These are phyloP conservation scores for Coptotermes formosanus DNA, from an alignment of 1,140 invertebrate species.

Conservation along the genomic window DNA sequence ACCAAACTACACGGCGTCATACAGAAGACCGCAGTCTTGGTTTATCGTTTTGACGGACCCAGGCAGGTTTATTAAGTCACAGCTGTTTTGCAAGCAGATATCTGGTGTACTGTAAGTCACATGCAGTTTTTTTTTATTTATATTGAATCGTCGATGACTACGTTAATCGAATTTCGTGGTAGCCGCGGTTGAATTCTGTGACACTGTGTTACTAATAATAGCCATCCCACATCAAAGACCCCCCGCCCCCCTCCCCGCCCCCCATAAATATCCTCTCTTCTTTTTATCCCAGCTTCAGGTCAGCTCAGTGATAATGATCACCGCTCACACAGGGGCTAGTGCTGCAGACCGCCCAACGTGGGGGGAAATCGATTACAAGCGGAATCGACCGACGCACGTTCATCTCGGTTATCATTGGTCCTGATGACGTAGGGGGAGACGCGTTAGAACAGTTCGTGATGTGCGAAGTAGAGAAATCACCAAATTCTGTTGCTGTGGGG, in stretches of 20 bases:
- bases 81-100: too few relatives aligned
- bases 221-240: background rate
- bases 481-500: background rate
- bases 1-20: too few relatives aligned
- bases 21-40: too few relatives aligned
- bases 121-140: too few relatives aligned
- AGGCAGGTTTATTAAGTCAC: too few relatives aligned
- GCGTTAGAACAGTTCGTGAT: background rate
- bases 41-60: too few relatives aligned
- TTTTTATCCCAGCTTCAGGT: background rate
- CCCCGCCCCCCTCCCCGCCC: background rate
- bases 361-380: background rate
- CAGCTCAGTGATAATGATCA: background rate
- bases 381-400: background rate
- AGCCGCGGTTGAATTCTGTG: background rate
- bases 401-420: conserved; percentile 7
- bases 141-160: too few relatives aligned
- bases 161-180: too few relatives aligned
- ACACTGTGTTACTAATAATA: background rate
- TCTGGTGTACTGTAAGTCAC: too few relatives aligned
- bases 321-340: background rate
- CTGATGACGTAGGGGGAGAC: background rate
- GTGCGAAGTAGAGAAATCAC: background rate
- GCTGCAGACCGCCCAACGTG: background rate
- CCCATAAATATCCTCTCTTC: background rate